Evolutionary conservation across 2,797 vertebrate genomes (phyloP).

Genomic region (Perodicticus potto): DNA sequence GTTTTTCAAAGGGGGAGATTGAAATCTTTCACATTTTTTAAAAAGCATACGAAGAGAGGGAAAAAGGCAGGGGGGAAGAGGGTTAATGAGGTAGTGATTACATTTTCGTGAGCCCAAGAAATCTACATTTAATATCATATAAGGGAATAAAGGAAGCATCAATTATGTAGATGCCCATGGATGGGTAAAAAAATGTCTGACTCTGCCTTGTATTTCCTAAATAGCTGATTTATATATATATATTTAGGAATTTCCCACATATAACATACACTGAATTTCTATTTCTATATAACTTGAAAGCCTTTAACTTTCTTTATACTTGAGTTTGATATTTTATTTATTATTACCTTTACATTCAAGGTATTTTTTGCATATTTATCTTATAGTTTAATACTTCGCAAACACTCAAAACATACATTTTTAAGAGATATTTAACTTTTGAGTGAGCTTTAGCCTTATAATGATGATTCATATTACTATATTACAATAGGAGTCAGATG

Average conservation of each 20-base stretch:
- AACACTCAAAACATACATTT: not conserved
- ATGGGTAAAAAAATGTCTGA: too few species aligned
- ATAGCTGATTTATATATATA: not conserved
- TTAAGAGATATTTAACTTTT: not conserved
- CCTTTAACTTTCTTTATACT: not conserved
- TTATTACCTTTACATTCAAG: not conserved
- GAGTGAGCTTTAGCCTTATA: not conserved
- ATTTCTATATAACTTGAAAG: slow-evolving; percentile 10
- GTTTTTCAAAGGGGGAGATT: too few species aligned
- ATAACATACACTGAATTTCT: not conserved
- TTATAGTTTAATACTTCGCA: not conserved
- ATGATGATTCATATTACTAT: not conserved
- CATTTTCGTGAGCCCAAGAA: too few species aligned
- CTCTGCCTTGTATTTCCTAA: too few species aligned
- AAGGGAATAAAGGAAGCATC: too few species aligned
- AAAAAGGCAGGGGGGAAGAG: too few species aligned
- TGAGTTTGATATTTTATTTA: not conserved
- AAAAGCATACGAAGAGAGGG: too few species aligned
- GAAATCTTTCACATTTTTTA: too few species aligned
- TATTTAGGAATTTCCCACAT: not conserved
- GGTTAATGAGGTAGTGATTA: too few species aligned
- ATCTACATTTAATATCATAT: too few species aligned
- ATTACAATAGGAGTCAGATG: not conserved
- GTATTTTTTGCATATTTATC: not conserved
- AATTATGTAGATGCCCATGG: too few species aligned